These are phyloP conservation scores for Lasioglossum figueresi DNA, from an alignment of 2,888 invertebrate genomes.

Conservation along the genomic window DNA sequence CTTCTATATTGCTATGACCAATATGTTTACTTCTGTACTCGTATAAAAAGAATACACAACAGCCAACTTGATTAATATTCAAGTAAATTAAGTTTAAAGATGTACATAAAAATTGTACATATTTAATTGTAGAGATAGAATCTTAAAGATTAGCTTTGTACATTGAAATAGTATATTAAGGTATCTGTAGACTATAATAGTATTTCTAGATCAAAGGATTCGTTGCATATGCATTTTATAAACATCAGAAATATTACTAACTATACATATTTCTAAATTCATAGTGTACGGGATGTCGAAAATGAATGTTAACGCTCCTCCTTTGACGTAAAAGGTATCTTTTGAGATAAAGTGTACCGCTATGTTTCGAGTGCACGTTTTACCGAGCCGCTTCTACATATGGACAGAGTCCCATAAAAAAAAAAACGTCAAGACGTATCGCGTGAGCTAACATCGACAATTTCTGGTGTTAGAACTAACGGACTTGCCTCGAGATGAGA, in stretches of 20 bases:
- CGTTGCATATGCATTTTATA: background rate
- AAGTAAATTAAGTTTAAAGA: background rate
- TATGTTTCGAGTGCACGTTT: background rate
- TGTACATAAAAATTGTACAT: background rate
- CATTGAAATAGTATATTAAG: background rate
- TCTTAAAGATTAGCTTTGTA: background rate
- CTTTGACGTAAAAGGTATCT: background rate
- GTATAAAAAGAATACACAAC: too few relatives aligned
- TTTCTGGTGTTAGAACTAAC: background rate
- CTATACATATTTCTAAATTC: background rate
- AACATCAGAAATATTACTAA: background rate
- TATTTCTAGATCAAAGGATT: background rate
- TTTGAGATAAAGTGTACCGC: background rate
- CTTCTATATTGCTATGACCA: too few relatives aligned
- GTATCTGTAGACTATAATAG: background rate
- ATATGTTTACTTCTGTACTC: too few relatives aligned
- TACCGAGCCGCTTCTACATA: background rate
- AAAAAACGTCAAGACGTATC: background rate
- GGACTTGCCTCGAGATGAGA: background rate
- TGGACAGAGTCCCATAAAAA: background rate
- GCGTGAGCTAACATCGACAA: too few relatives aligned
- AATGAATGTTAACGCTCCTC: background rate
- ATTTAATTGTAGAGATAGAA: too few relatives aligned
- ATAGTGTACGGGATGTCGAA: background rate
- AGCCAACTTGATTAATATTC: background rate